Evolutionary conservation across 2,113 vertebrate genomes (phyloP).

Genomic region (Heterochromis multidens): DNA sequence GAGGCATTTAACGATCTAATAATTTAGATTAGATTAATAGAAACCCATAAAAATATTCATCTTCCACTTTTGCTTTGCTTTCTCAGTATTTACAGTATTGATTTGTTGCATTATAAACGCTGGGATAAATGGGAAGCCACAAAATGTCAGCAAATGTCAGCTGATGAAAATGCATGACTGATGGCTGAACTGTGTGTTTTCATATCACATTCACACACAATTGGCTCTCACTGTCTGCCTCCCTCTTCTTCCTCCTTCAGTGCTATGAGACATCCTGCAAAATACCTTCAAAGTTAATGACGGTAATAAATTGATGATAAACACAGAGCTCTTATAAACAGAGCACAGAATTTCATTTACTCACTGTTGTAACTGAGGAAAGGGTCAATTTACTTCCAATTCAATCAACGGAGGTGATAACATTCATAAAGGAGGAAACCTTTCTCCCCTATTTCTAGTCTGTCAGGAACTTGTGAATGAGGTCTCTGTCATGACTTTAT

Average conservation of each 20-base stretch:
- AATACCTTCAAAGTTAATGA: slow-evolving; percentile 22
- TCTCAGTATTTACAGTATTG: slow-evolving; percentile 25
- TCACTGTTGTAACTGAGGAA: background rate
- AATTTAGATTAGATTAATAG: background rate
- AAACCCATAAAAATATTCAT: background rate
- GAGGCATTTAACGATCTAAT: background rate
- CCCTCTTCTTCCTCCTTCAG: background rate
- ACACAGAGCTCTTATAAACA: slow-evolving; percentile 22
- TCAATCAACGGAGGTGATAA: slow-evolving; percentile 14
- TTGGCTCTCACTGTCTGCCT: slow-evolving; percentile 3
- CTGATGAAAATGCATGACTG: slow-evolving; percentile 61
- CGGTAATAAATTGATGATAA: slow-evolving; percentile 44
- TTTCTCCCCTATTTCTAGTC: background rate
- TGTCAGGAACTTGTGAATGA: slow-evolving; percentile 3
- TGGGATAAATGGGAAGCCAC: slow-evolving; percentile 18
- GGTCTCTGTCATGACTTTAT: background rate
- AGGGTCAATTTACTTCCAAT: slow-evolving; percentile 24
- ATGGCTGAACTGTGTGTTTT: slow-evolving; percentile 35
- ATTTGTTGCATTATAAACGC: slow-evolving; percentile 14
- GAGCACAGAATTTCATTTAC: slow-evolving; percentile 29
- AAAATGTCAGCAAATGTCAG: slow-evolving; percentile 64
- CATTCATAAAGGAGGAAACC: background rate
- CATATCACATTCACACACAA: slow-evolving; percentile 47
- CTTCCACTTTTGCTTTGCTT: background rate
- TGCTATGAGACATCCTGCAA: background rate